A percentile compares a stretch with the other conserved stretches of the same genome.
phyloP scores from a whole-genome alignment of 2,113 vertebrate species.

The Prochilodus magdalenae region DNA sequence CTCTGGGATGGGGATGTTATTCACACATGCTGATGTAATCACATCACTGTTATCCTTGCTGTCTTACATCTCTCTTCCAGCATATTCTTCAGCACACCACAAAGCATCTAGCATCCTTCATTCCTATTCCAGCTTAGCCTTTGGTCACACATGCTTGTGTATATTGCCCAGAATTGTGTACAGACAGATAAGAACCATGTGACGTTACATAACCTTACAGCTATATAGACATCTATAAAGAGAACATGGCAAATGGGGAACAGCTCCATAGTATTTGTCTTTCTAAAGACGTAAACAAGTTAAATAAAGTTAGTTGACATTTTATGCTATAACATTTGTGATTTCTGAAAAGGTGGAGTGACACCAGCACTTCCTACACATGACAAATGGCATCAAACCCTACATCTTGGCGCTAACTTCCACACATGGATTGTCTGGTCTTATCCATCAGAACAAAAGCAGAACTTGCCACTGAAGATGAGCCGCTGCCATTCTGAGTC shows the following conservation, averaged over 20 bases:
- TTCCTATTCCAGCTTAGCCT: slow-evolving; percentile 5
- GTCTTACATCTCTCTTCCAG: background rate
- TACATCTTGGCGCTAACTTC: no score
- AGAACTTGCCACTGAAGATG: no score
- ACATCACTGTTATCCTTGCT: slow-evolving; percentile 11
- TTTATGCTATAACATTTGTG: no score
- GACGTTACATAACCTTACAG: background rate
- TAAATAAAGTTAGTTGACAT: no score
- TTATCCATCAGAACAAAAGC: no score
- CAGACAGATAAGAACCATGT: background rate
- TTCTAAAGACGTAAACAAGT: no score
- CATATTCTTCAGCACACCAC: slow-evolving; percentile 1
- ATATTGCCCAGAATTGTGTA: background rate
- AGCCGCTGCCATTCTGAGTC: no score
- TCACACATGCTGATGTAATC: background rate
- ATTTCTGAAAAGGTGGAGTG: no score
- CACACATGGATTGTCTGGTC: no score
- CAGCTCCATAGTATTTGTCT: no score
- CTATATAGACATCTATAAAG: background rate
- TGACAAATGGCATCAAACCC: no score
- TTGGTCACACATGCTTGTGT: background rate
- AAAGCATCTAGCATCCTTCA: background rate
- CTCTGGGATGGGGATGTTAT: background rate
- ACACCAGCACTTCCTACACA: no score
- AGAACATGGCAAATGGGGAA: background rate